phyloP scores from a whole-genome alignment of 2,113 vertebrate genomes.

The Rhinolophus sinicus region DNA sequence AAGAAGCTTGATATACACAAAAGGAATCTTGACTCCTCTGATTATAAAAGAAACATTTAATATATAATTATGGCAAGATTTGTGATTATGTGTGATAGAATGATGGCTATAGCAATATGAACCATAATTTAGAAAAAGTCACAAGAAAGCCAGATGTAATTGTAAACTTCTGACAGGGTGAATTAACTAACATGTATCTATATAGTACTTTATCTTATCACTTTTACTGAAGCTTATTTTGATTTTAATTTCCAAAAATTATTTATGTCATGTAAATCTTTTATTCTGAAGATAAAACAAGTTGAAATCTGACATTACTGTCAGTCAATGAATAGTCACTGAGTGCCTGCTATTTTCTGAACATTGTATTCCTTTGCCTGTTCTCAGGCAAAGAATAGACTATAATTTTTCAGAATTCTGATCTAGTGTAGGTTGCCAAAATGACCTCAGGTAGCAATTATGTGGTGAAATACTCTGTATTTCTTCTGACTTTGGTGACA shows the following conservation, averaged over 20 bases:
- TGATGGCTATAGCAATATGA: not conserved
- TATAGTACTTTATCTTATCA: not conserved
- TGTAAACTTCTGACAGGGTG: not conserved
- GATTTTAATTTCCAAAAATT: not conserved
- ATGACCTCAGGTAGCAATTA: not conserved
- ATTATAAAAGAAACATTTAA: not conserved
- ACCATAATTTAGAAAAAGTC: not conserved
- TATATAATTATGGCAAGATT: not conserved
- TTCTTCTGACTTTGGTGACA: not conserved
- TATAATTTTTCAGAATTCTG: not conserved
- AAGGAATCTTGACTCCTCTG: not conserved
- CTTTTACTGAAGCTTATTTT: not conserved
- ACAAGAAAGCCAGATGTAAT: not conserved
- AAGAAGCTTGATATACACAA: not conserved
- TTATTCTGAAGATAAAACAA: not conserved
- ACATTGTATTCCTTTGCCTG: not conserved
- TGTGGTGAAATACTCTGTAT: not conserved
- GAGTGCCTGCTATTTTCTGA: not conserved
- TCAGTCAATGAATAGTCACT: not conserved
- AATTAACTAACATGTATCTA: not conserved
- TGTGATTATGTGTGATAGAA: not conserved
- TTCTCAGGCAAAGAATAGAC: not conserved
- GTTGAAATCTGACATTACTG: not conserved
- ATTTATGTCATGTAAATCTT: not conserved
- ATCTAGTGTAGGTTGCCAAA: not conserved